Percentiles rank a stretch among this genome's conserved stretches.
Conservation (phyloP, 2,113 vertebrate genomes). For the Drymodes brunneopygia region DNA sequence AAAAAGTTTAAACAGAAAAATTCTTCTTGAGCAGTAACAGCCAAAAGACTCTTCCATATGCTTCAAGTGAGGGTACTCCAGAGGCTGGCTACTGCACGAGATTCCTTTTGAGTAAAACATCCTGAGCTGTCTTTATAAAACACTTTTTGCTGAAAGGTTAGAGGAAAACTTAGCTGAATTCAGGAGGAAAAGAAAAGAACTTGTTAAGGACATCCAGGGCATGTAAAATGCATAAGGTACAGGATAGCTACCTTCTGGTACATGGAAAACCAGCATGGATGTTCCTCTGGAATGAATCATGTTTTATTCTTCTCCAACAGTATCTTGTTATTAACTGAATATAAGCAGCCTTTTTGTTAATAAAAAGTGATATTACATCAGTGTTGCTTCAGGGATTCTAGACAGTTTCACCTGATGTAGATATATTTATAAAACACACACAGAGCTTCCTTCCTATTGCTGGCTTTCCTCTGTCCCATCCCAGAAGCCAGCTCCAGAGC, state of each 20-base stretch:
- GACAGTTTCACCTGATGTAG: background rate
- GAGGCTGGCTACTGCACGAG: background rate
- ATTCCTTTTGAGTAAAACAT: background rate
- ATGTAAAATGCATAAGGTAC: background rate
- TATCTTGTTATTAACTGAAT: background rate
- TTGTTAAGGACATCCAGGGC: background rate
- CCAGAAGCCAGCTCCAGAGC: background rate
- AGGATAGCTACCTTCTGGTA: background rate
- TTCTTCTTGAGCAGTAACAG: background rate
- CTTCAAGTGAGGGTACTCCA: background rate
- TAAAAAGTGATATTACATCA: background rate
- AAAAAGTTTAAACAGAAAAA: constrained; percentile 18
- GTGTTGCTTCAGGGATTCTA: background rate
- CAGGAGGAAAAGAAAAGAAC: accelerated
- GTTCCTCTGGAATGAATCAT: background rate
- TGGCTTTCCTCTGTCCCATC: background rate
- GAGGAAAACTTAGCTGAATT: background rate
- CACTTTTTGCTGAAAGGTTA: background rate
- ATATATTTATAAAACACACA: background rate
- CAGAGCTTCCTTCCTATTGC: background rate
- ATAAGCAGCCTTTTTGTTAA: background rate
- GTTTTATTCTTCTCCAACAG: background rate
- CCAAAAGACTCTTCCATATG: background rate
- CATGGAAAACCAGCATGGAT: background rate
- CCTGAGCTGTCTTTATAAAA: background rate